Conservation (phyloP, 1,140 invertebrate genomes). For the Zophobas morio region DNA sequence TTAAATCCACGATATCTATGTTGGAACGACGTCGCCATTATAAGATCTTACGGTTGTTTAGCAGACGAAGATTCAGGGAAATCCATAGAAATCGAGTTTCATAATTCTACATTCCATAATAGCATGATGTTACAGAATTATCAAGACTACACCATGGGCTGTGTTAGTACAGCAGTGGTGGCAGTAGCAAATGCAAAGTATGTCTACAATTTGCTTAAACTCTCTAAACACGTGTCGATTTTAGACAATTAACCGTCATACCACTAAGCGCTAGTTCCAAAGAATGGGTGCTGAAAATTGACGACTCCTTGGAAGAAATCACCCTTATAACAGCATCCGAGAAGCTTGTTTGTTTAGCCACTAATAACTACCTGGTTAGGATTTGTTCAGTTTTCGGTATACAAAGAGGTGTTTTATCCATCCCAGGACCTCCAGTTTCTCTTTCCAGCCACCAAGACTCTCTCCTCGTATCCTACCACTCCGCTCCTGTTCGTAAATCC, state of each 20-base stretch:
- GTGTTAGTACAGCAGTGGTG: slow-evolving; percentile 84
- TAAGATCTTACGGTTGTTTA: slow-evolving; percentile 79
- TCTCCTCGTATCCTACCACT: slow-evolving; percentile 86
- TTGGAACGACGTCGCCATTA: slow-evolving; percentile 91
- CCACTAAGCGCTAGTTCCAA: slow-evolving; percentile 85
- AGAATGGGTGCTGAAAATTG: slow-evolving; percentile 88
- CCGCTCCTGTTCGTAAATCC: slow-evolving; percentile 65
- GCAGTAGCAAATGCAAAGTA: slow-evolving; percentile 76
- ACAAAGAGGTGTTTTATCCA: slow-evolving; percentile 83
- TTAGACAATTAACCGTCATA: slow-evolving; percentile 67
- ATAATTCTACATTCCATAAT: slow-evolving; percentile 92
- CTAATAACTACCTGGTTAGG: slow-evolving; percentile 80
- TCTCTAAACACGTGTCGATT: slow-evolving; percentile 24
- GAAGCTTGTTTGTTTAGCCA: slow-evolving; percentile 85
- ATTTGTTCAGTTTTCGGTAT: slow-evolving; percentile 89
- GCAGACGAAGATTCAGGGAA: slow-evolving; percentile 72
- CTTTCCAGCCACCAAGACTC: slow-evolving; percentile 77
- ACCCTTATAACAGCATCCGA: slow-evolving; percentile 80
- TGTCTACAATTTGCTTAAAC: slow-evolving; percentile 8
- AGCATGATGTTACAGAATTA: slow-evolving; percentile 91
- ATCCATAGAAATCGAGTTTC: slow-evolving; percentile 95
- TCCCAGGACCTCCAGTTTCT: slow-evolving; percentile 82
- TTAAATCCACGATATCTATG: slow-evolving; percentile 80
- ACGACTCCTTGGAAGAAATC: slow-evolving; percentile 81
- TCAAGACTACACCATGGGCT: slow-evolving; percentile 84